These are phyloP conservation scores for Drymodes brunneopygia DNA, from an alignment of 2,113 vertebrate species.

Conservation along the genomic window DNA sequence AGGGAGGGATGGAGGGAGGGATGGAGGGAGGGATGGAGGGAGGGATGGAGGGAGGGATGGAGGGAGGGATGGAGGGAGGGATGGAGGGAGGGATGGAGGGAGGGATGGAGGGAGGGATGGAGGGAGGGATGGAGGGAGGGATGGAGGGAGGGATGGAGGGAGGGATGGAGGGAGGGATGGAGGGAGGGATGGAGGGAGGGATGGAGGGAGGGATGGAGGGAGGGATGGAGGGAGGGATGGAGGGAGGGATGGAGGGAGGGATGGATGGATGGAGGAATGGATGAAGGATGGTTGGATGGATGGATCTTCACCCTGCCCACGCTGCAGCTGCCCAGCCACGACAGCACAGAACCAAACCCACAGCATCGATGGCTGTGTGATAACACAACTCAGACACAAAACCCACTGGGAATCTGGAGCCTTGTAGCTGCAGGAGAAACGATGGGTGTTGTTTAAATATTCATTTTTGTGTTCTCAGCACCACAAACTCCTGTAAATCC, in stretches of 20 bases:
- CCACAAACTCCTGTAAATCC: background rate
- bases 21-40: background rate
- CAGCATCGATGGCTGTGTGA: background rate
- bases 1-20: background rate
- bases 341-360: background rate
- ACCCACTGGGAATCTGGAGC: background rate
- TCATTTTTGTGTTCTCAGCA: background rate
- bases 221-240: no score
- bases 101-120: background rate
- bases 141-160: background rate
- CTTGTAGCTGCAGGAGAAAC: background rate
- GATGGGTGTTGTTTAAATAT: background rate
- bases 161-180: no score
- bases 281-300: background rate
- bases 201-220: background rate
- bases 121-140: background rate
- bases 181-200: background rate
- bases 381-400: slow-evolving; percentile 14
- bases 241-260: background rate
- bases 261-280: background rate
- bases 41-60: background rate
- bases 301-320: background rate
- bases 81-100: background rate
- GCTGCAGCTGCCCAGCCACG: background rate
- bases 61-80: no score